Conservation (phyloP, 2,797 vertebrate genomes). For the Characodon lateralis region DNA sequence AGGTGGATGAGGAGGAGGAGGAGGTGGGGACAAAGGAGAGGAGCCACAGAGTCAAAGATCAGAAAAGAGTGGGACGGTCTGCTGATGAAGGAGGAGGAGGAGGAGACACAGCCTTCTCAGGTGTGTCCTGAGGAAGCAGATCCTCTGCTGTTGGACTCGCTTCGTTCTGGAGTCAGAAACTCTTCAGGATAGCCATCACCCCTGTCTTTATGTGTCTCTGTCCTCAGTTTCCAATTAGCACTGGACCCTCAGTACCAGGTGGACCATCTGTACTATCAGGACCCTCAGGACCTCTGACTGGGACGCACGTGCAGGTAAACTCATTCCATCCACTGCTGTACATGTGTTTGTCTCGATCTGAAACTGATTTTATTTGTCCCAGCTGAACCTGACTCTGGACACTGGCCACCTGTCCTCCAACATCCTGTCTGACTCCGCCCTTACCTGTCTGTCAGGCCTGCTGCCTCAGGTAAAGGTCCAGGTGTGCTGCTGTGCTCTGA, state of each 20-base stretch:
- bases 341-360: not conserved
- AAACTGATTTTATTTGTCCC: not conserved
- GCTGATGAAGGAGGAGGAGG: not conserved
- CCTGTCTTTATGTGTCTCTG: not conserved
- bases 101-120: not conserved
- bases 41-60: not conserved
- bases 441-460: slow-evolving; percentile 5
- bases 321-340: too few species aligned
- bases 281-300: not conserved
- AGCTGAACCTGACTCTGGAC: slow-evolving; percentile 13
- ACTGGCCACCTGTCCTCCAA: slow-evolving; percentile 5
- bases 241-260: not conserved
- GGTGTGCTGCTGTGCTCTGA: not conserved
- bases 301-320: slow-evolving; percentile 15
- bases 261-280: not conserved
- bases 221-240: not conserved
- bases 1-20: not conserved
- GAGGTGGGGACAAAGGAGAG: not conserved
- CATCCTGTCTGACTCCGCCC: slow-evolving; percentile 14
- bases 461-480: slow-evolving; percentile 4
- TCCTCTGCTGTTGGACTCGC: too few species aligned
- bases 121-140: not conserved
- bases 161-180: not conserved
- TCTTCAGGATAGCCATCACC: too few species aligned
- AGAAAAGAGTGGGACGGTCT: not conserved